These are phyloP conservation scores for Pseudochromis fuscus DNA, from an alignment of 2,797 vertebrate genomes.

Conservation along the genomic window DNA sequence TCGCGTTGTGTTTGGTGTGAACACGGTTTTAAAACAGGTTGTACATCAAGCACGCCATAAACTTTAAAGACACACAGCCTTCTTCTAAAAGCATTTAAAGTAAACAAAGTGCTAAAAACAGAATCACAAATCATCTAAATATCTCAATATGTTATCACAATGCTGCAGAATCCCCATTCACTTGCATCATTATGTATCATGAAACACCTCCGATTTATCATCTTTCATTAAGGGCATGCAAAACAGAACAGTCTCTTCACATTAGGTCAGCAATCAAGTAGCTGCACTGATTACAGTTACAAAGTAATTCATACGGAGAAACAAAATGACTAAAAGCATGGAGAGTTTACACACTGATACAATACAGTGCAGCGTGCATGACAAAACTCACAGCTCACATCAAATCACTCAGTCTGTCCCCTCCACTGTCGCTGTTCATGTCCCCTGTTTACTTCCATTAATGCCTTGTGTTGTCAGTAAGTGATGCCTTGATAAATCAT, in stretches of 20 bases:
- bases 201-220: neutral
- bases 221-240: neutral
- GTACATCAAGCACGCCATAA: neutral
- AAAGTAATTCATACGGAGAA: neutral
- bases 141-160: too few relatives aligned
- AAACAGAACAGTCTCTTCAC: neutral
- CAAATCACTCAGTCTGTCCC: slow-evolving; percentile 46
- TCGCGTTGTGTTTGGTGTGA: too few relatives aligned
- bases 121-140: too few relatives aligned
- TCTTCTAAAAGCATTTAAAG: too few relatives aligned
- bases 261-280: neutral
- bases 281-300: neutral
- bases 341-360: slow-evolving; percentile 1
- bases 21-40: too few relatives aligned
- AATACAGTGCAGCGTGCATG: slow-evolving; percentile 12
- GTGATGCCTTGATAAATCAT: slow-evolving; percentile 30
- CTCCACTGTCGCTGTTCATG: slow-evolving; percentile 25
- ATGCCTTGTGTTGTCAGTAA: slow-evolving; percentile 13
- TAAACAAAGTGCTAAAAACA: too few relatives aligned
- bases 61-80: neutral
- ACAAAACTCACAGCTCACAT: slow-evolving; percentile 21
- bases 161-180: neutral
- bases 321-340: slow-evolving; percentile 9
- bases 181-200: too few relatives aligned
- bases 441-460: slow-evolving; percentile 38